Evolutionary conservation across 2,797 vertebrate genomes (phyloP).

Genomic region (Pseudomugil gertrudae): DNA sequence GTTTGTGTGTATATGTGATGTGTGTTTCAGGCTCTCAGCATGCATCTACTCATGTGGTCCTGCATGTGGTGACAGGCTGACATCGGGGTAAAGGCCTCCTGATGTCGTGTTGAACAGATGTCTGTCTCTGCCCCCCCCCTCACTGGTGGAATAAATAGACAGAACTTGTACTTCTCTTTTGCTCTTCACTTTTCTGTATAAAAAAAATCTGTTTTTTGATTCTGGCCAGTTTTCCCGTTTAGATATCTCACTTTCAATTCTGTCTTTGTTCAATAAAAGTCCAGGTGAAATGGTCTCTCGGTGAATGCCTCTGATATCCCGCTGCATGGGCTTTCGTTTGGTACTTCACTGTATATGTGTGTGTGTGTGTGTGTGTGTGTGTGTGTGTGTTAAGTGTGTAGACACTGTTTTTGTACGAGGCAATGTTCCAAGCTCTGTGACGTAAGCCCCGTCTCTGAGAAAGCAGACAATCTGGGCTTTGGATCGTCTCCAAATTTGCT

Average conservation of each 20-base stretch:
- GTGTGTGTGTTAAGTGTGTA: conserved; percentile 24
- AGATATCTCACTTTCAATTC: conserved; percentile 53
- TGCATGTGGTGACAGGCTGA: conserved; percentile 71
- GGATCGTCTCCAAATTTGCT: conserved; percentile 60
- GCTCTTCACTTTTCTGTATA: conserved; percentile 24
- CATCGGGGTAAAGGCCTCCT: conserved; percentile 74
- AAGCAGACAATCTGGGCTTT: conserved; percentile 64
- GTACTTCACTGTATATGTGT: conserved; percentile 4
- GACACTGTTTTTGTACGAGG: conserved; percentile 45
- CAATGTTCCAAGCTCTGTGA: conserved; percentile 64
- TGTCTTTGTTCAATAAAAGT: conserved; percentile 48
- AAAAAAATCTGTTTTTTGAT: conserved; percentile 16
- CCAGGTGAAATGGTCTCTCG: conserved; percentile 60
- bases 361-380: conserved; percentile 23
- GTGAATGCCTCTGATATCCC: conserved; percentile 44
- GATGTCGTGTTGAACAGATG: conserved; percentile 75
- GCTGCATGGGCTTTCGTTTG: conserved; percentile 43
- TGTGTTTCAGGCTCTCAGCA: conserved; percentile 48
- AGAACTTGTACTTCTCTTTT: conserved; percentile 11
- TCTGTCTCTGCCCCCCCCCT: conserved; percentile 56
- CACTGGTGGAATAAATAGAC: conserved; percentile 42
- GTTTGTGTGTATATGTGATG: conserved; percentile 19
- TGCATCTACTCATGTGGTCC: conserved; percentile 64
- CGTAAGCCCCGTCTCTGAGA: conserved; percentile 55
- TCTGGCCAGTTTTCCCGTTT: conserved; percentile 34